phyloP scores from a whole-genome alignment of 2,888 invertebrate genomes.

The Phytoseiulus persimilis region DNA sequence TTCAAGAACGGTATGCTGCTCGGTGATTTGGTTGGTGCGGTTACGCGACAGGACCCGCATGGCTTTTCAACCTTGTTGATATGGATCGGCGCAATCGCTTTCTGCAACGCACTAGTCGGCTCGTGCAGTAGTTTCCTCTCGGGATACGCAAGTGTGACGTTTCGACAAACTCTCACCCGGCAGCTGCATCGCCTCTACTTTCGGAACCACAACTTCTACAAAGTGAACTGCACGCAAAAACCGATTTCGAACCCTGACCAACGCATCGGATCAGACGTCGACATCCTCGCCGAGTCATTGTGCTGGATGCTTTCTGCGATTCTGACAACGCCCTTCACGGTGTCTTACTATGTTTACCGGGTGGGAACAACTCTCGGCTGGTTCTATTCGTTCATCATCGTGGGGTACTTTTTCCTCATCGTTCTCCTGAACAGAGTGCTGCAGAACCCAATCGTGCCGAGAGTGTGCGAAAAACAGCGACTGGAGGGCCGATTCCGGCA shows the following conservation, averaged over 20 bases:
- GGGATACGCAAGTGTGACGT: background rate
- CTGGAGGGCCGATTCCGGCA: conserved; percentile 57
- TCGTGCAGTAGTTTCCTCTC: background rate
- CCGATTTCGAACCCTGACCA: conserved; percentile 54
- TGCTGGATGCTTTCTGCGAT: conserved; percentile 52
- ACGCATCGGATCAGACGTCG: conserved; percentile 56
- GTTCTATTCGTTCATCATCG: conserved; percentile 52
- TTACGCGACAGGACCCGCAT: background rate
- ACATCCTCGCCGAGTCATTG: conserved; percentile 48
- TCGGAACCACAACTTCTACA: conserved; percentile 22
- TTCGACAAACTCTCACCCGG: background rate
- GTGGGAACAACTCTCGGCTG: conserved; percentile 54
- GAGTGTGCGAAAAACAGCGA: conserved; percentile 54
- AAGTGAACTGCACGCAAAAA: background rate
- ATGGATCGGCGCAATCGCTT: background rate
- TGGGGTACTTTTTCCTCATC: conserved; percentile 55
- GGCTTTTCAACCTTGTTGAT: background rate
- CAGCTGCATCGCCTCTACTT: background rate
- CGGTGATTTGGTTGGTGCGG: background rate
- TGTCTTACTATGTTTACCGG: conserved; percentile 55
- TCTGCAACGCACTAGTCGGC: background rate
- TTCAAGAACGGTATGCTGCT: background rate
- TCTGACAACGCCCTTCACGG: conserved; percentile 50
- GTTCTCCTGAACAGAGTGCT: conserved; percentile 55
- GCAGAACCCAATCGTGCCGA: conserved; percentile 55